Base-by-base conservation (phyloP, 2,888 invertebrate genomes). In the Dynastes grantii region DNA sequence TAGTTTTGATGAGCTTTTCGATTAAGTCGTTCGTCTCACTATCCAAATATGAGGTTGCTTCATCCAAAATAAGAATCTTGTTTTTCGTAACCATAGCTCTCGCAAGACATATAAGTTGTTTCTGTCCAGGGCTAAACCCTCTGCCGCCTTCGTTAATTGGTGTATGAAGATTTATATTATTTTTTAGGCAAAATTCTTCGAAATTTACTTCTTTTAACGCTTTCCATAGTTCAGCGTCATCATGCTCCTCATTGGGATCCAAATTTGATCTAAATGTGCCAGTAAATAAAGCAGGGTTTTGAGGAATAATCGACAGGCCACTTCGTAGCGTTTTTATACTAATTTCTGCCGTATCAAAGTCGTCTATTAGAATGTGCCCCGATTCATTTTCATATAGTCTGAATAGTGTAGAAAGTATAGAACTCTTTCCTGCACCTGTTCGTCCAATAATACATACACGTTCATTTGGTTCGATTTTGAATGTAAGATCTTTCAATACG, bases 241-340 rank as follows among this genome's bases (percentile, higher is more conserved):
- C 90, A 85, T 94, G 94, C 84, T 93, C 92, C 79, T 93, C 92
- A 86, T 96, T 96, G 1, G 97, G 97, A 89, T 97, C 97, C 76
- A 97, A 90, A 89, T 97, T 97, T 84, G 94, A 93, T 1, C 97
- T 90, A 90, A 97, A 91, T 9, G 95, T 94, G 63, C 97, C 97
- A 0, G 95, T 94, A 89, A 97, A 96, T 68, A 96, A 89, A 78
- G 95, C 94, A 0, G 96, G 96, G 85, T 95, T 95, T 88, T 96
- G 96, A 0, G 96, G 95, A 78, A 96, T 96, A 85, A 96, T 95
- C 11, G 95, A 95, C 80, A 96, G 91, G 84, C 92, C 92, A 53
- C 93, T 92, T 78, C 96, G 92, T 22, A 96, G 90, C 86, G 94
- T 92, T 84, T 93, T 93, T 13, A 95, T 89, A 0, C 95, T 95